These are phyloP conservation scores for Heterocephalus glaber DNA, from an alignment of 2,113 vertebrate genomes.

Conservation along the genomic window DNA sequence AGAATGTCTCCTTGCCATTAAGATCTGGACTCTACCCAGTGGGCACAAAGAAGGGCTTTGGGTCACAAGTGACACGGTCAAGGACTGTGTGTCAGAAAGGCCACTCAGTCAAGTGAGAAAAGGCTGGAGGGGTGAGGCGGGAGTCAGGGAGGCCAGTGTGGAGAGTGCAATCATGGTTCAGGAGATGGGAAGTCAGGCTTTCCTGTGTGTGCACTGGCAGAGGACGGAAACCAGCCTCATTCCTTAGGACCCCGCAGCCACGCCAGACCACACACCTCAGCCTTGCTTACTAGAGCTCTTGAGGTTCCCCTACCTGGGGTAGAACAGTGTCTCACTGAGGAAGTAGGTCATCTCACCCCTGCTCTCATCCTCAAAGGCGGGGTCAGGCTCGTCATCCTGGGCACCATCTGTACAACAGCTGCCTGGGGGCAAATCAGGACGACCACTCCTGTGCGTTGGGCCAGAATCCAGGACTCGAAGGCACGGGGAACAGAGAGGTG, in stretches of 20 bases:
- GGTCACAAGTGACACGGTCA: neutral
- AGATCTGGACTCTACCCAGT: neutral
- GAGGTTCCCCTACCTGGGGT: conserved; percentile 59
- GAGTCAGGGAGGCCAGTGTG: neutral
- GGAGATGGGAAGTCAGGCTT: neutral
- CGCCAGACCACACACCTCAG: neutral
- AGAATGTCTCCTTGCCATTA: neutral
- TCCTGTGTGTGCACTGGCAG: neutral
- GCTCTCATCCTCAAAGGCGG: neutral
- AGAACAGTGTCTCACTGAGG: neutral
- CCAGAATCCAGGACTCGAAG: neutral
- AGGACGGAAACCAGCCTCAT: neutral
- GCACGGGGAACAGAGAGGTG: neutral
- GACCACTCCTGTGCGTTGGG: neutral
- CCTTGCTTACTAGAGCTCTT: neutral
- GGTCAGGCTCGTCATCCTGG: neutral
- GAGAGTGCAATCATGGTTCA: neutral
- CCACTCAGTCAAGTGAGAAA: neutral
- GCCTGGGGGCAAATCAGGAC: conserved; percentile 43
- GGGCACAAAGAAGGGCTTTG: neutral
- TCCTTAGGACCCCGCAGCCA: neutral
- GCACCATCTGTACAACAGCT: neutral
- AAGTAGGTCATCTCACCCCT: neutral
- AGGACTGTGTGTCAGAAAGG: neutral
- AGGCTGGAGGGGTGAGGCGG: neutral